Evolutionary conservation across 2,888 invertebrate species (phyloP).

Genomic region (Dasysyrphus albostriatus): DNA sequence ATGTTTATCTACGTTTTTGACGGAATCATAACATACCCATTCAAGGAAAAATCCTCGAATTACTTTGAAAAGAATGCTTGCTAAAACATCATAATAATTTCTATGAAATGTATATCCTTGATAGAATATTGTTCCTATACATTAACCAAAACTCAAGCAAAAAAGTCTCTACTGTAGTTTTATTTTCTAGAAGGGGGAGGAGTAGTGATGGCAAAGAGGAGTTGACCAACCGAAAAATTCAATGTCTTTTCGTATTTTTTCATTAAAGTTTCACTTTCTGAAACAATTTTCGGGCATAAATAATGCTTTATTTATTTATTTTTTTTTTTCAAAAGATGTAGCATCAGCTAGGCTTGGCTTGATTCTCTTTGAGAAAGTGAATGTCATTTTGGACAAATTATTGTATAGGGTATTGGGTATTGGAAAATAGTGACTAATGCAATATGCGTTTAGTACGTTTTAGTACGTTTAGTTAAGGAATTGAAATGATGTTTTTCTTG

Average conservation of each 20-base stretch:
- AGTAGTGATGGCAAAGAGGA: neutral
- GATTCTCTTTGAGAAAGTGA: neutral
- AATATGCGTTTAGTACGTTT: too few relatives aligned
- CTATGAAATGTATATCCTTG: neutral
- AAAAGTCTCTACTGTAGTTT: neutral
- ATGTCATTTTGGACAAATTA: neutral
- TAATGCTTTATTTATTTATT: slow-evolving; percentile 1
- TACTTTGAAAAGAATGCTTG: neutral
- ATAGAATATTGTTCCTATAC: neutral
- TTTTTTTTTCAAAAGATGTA: neutral
- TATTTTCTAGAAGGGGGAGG: neutral
- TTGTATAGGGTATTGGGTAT: neutral
- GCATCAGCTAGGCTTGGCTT: neutral
- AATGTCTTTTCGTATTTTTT: neutral
- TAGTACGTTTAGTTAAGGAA: neutral
- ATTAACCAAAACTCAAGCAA: neutral
- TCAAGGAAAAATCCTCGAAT: neutral
- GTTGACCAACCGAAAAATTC: neutral
- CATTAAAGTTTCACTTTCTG: neutral
- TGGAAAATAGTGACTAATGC: neutral
- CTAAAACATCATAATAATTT: neutral
- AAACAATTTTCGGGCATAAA: neutral
- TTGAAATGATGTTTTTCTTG: neutral
- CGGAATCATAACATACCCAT: neutral
- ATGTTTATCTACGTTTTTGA: neutral